Base-by-base conservation (phyloP, 2,888 invertebrate genomes). In the Drosophila austrosaltans region DNA sequence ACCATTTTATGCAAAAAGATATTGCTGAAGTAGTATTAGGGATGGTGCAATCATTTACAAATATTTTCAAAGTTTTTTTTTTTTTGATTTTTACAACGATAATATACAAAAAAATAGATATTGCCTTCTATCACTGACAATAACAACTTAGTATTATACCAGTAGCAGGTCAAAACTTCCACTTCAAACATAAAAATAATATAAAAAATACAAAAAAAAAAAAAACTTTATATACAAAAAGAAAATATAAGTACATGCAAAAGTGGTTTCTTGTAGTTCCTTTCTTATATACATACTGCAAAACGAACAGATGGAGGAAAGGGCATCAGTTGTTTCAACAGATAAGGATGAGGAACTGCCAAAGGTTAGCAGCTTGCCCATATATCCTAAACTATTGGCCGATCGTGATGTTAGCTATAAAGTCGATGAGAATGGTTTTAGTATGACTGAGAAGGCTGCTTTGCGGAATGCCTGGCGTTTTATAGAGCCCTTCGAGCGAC, bases 351-450 rank as follows among this genome's bases (percentile, higher is more conserved):
- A 30, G 4, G 12, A 10, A 10, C 10, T 20, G 5, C 57, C 5
- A 6, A 22, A 6, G 4, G 7, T n/a, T 12, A 5, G 6, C 2
- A 20, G 36, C 12, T 10, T 40, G n/a, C 69, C 73, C 5, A 58
- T 69, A 3, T 73, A 53, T 62, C 75, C 39, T n/a, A 74, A 69
- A 40, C 63, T 25, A 2, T 56, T 65, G 36, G 56, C 73, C 2
- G 48, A 32, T 16, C 60, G 22, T 0, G 63, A 75, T 12, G 6
- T 69, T 2, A 56, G 69, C 36, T 5, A 2, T 12, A 69, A 32
- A 10, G 12, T 59, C 0, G 78, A 82, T 25, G 82, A 84, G n/a
- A 75, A 66, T 10, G 73, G 73, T 5, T 78, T 83, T 28, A 84
- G 77, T 0, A 16, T 28, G n/a, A 1, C 58, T 2, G 84, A 83